Base-by-base conservation (phyloP, 2,888 invertebrate genomes). In the Drosophila anomalata region DNA sequence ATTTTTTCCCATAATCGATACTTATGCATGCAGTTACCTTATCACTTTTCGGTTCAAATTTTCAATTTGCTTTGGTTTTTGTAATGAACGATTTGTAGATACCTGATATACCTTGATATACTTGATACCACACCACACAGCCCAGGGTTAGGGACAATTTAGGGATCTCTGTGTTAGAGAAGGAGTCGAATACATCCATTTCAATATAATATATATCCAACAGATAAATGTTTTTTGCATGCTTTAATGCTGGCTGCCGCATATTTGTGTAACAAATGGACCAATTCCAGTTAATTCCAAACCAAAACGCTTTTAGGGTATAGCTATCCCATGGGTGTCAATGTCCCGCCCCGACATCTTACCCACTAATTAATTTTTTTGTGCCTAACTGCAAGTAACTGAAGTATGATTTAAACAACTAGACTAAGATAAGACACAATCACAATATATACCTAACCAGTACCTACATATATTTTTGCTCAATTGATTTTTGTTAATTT, bases 241-340 rank as follows among this genome's bases (percentile, higher is more conserved):
- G 91, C 78, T 75, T 66, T 77, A 86, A 89, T 89, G 89, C 90
- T 91, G 91, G 90, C 90, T 91, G 91, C 89, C 85, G 88, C 90
- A 89, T 88, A 88, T 83, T 79, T 82, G 47, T 62, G 52, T 65
- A 59, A 55, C 31, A 33, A 65, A 63, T 48, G 48, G 24, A 52
- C 48, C 51, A 24, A 58, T 33, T n/a, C 31, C 33, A 33, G 33
- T 12, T 17, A 17, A 50, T 33, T 22, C 33, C 14, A 24, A 46
- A 55, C 36, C 60, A 48, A 68, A 74, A 67, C 63, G 85, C 77
- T 79, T 82, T 69, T 79, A 85, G 68, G 70, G 47, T 51, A 36
- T 48, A 59, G 70, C 29, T 14, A 59, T 69, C 52, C 47, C 52
- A 31, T 61, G 56, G 75, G 78, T 76, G 80, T 83, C 80, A 80